A percentile compares a stretch with the other conserved stretches of the same genome.
These are phyloP conservation scores for Andrena fulva DNA, from an alignment of 2,888 invertebrate genomes.

Conservation along the genomic window DNA sequence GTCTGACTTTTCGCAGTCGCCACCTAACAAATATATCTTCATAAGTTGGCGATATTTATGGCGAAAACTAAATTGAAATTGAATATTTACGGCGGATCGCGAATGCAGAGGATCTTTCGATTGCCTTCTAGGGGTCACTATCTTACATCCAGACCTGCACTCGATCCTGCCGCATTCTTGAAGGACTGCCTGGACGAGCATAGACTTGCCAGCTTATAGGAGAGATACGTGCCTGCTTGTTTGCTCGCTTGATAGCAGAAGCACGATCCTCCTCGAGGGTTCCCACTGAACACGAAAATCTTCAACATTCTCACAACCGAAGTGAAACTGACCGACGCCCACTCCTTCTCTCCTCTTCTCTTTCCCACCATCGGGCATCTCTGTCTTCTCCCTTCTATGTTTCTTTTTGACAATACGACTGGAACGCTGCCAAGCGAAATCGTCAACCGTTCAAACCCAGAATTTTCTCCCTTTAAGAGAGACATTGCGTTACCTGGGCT, in stretches of 20 bases:
- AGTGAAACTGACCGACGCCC: slow-evolving; percentile 62
- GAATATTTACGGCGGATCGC: not conserved
- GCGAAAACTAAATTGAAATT: not conserved
- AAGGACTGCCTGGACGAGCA: slow-evolving; percentile 23
- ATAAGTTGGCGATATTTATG: not conserved
- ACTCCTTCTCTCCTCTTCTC: slow-evolving; percentile 42
- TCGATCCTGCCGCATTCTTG: slow-evolving; percentile 41
- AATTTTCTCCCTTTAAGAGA: slow-evolving; percentile 37
- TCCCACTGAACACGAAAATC: slow-evolving; percentile 55
- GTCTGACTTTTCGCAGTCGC: too few species aligned
- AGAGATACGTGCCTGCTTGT: slow-evolving; percentile 54
- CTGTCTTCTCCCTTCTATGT: slow-evolving; percentile 24
- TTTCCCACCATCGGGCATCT: not conserved
- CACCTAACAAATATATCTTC: not conserved
- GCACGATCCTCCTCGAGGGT: slow-evolving; percentile 58
- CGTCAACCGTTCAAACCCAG: slow-evolving; percentile 32
- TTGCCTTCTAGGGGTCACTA: not conserved
- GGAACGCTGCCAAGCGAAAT: slow-evolving; percentile 62
- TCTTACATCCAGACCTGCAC: slow-evolving; percentile 12
- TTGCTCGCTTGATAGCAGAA: slow-evolving; percentile 54
- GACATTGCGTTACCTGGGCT: not conserved
- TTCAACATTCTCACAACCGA: slow-evolving; percentile 51
- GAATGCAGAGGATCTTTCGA: not conserved
- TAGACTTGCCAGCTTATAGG: slow-evolving; percentile 46
- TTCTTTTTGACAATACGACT: slow-evolving; percentile 49